phyloP scores from a whole-genome alignment of 2,888 invertebrate genomes.

The Cephus pulcher region DNA sequence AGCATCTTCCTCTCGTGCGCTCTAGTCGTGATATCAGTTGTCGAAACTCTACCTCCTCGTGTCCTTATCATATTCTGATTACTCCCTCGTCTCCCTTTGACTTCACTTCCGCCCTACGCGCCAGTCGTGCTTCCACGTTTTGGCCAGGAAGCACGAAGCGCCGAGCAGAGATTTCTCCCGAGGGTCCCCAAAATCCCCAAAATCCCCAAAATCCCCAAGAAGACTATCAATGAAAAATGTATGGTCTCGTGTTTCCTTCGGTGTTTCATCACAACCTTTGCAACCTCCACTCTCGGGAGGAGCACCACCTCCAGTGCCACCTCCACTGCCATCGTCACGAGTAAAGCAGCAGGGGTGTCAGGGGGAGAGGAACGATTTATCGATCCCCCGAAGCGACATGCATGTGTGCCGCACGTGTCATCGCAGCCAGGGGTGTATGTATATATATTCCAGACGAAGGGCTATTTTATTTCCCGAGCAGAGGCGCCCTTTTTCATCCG shows the following conservation, averaged over 20 bases:
- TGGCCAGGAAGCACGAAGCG: background rate
- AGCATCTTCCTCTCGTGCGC: background rate
- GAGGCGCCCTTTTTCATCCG: background rate
- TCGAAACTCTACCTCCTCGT: background rate
- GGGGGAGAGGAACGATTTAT: conserved; percentile 1
- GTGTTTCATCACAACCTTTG: background rate
- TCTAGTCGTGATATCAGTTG: too few relatives aligned
- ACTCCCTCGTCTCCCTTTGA: background rate
- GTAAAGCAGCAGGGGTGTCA: background rate
- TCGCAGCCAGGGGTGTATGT: background rate
- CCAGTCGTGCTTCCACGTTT: background rate
- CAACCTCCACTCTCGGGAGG: background rate
- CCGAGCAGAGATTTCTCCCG: background rate
- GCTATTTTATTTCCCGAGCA: background rate
- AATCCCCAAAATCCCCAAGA: background rate
- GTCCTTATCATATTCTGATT: background rate
- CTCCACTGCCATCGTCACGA: background rate
- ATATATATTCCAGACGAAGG: background rate
- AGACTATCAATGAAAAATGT: background rate
- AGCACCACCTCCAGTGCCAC: background rate
- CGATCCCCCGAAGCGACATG: background rate
- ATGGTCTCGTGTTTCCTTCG: background rate
- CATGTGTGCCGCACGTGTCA: conserved; percentile 8
- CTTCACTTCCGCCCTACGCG: background rate
- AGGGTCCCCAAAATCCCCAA: background rate